Evolutionary conservation across 2,113 vertebrate genomes (phyloP).

Genomic region (Oreochromis spilurus): DNA sequence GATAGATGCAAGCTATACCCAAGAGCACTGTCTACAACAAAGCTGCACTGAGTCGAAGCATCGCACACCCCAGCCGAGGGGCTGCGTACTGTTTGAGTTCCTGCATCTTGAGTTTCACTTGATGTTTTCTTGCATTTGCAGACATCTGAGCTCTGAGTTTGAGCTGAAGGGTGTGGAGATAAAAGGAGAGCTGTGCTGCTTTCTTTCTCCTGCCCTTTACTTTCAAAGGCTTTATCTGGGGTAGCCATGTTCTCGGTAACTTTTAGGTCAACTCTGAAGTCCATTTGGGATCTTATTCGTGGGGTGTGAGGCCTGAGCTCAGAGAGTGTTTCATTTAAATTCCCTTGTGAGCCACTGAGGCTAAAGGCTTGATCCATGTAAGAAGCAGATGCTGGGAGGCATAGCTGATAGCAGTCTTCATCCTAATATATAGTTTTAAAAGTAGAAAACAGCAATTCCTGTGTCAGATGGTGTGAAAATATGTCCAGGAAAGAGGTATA

Average conservation of each 20-base stretch:
- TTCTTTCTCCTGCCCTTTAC: not conserved
- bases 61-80: slow-evolving; percentile 37
- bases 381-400: not conserved
- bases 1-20: not conserved
- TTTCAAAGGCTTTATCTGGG: not conserved
- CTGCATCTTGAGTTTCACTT: slow-evolving; percentile 41
- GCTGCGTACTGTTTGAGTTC: slow-evolving; percentile 69
- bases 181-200: not conserved
- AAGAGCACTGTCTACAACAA: not conserved
- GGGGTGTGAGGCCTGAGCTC: not conserved
- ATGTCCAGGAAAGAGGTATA: not conserved
- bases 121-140: slow-evolving; percentile 7
- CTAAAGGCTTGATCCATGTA: not conserved
- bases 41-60: slow-evolving; percentile 72
- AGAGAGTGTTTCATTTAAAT: not conserved
- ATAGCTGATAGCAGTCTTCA: not conserved
- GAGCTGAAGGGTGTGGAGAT: not conserved
- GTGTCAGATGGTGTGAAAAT: not conserved
- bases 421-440: slow-evolving; percentile 9
- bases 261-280: not conserved
- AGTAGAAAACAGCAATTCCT: not conserved
- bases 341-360: not conserved
- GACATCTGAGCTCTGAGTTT: not conserved
- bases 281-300: not conserved
- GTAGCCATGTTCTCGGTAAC: not conserved